phyloP scores from a whole-genome alignment of 1,140 invertebrate species.

The Zophobas morio region DNA sequence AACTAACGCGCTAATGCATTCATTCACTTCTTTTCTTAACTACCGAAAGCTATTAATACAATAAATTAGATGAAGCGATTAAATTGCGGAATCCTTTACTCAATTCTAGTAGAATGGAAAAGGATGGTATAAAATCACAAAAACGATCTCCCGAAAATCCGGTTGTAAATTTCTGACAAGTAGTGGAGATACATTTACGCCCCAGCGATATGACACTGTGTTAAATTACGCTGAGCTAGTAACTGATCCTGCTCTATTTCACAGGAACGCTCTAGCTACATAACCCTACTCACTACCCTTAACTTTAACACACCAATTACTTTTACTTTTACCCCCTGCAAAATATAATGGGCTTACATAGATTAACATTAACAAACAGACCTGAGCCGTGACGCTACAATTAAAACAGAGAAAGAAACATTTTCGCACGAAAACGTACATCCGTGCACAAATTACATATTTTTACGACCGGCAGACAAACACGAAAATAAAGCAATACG shows the following conservation, averaged over 20 bases:
- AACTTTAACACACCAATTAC: constrained; percentile 43
- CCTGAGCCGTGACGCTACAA: constrained; percentile 9
- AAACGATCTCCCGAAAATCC: constrained; percentile 55
- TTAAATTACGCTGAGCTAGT: constrained; percentile 57
- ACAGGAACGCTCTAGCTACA: constrained; percentile 44
- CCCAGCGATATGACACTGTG: constrained; percentile 56
- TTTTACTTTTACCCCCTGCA: constrained; percentile 39
- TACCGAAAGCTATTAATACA: constrained; percentile 32
- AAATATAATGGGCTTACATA: constrained; percentile 38
- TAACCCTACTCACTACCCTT: constrained; percentile 42
- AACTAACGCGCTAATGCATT: constrained; percentile 17
- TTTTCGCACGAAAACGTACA: constrained; percentile 7
- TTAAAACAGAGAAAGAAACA: constrained; percentile 24
- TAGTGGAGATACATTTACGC: constrained; percentile 56
- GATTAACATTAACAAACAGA: constrained; percentile 27
- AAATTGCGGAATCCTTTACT: constrained; percentile 44
- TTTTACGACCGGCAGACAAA: constrained; percentile 16
- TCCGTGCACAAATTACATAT: constrained; percentile 7
- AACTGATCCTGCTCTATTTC: constrained; percentile 55
- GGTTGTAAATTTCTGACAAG: constrained; percentile 56
- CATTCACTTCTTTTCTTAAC: constrained; percentile 42
- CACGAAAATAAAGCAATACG: constrained; percentile 17
- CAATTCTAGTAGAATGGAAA: constrained; percentile 47
- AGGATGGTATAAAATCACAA: constrained; percentile 51
- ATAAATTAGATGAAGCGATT: constrained; percentile 49